Evolutionary conservation across 2,113 vertebrate genomes (phyloP).

Genomic region (Caretta caretta): DNA sequence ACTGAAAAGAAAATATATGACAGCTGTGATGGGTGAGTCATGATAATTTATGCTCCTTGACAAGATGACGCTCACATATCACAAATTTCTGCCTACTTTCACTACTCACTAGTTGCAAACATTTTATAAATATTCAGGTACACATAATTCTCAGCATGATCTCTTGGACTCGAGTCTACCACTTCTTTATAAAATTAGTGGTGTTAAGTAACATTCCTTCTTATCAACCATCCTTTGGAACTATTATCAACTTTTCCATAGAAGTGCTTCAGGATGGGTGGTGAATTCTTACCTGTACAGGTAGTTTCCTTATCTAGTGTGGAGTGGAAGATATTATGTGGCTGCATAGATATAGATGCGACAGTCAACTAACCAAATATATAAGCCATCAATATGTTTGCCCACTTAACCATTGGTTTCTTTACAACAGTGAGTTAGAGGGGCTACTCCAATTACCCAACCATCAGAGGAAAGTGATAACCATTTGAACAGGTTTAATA

Average conservation of each 20-base stretch:
- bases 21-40: background rate
- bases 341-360: background rate
- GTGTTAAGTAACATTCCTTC: background rate
- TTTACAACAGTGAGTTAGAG: background rate
- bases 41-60: background rate
- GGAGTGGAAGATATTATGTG: background rate
- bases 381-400: accelerated
- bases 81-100: background rate
- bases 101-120: background rate
- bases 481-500: background rate
- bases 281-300: background rate
- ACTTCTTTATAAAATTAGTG: background rate
- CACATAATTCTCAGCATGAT: background rate
- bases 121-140: conserved; percentile 15
- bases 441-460: background rate
- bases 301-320: background rate
- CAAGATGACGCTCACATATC: background rate
- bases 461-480: background rate
- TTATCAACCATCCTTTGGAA: background rate
- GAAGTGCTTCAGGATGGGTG: background rate
- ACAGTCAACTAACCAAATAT: background rate
- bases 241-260: background rate
- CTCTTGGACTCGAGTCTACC: background rate
- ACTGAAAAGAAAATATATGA: background rate
- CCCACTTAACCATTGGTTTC: background rate